Evolutionary conservation across 2,113 vertebrate genomes (phyloP).

Genomic region (Brachypodius melanocephalos): DNA sequence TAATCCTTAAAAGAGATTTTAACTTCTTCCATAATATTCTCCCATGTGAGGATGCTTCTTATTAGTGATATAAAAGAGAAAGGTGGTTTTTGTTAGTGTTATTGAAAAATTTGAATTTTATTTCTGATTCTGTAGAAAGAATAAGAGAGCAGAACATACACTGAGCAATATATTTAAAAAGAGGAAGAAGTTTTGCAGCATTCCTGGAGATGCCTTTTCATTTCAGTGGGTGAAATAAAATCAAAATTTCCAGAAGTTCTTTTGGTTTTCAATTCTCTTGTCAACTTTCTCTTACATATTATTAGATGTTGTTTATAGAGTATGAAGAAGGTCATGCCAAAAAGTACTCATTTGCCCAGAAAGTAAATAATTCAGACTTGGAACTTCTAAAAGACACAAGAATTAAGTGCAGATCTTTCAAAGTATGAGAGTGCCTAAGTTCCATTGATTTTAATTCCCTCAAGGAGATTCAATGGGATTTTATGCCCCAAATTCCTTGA

Average conservation of each 20-base stretch:
- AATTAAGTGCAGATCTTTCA: conserved; percentile 17
- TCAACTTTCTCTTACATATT: background rate
- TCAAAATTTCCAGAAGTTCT: background rate
- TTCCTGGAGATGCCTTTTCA: background rate
- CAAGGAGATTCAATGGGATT: conserved; percentile 29
- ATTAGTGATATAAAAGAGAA: background rate
- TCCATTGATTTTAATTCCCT: conserved; percentile 38
- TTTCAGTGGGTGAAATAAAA: background rate
- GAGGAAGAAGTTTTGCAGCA: background rate
- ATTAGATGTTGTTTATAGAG: background rate
- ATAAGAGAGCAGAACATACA: background rate
- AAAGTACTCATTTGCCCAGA: background rate
- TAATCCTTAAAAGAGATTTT: background rate
- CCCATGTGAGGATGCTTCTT: background rate
- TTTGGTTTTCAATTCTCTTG: background rate
- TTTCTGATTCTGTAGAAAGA: background rate
- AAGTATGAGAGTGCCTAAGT: background rate
- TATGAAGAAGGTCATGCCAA: background rate
- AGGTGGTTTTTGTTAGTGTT: background rate
- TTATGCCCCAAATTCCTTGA: conserved; percentile 39
- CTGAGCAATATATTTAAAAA: background rate
- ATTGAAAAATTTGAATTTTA: background rate
- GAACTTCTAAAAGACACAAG: background rate
- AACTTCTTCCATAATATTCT: background rate
- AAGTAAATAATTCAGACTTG: conserved; percentile 4